A percentile compares a stretch with the other conserved stretches of the same genome.
phyloP scores from a whole-genome alignment of 2,888 invertebrate genomes.

The Stenichneumon culpator region DNA sequence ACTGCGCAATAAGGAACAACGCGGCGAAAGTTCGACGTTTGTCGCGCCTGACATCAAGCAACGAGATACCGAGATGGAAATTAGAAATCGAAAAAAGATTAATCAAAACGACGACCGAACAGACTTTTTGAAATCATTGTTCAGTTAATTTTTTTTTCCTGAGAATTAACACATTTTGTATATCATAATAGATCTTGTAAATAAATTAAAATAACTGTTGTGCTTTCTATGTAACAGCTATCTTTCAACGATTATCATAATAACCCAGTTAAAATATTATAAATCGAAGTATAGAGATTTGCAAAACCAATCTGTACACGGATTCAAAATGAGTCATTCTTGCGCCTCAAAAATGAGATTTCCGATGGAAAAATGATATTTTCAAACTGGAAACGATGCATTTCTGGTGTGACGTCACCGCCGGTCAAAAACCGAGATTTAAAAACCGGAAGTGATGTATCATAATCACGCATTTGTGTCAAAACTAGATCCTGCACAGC shows the following conservation, averaged over 20 bases:
- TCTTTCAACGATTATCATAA: neutral
- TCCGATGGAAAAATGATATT: no score
- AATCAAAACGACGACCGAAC: constrained; percentile 74
- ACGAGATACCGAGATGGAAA: constrained; percentile 82
- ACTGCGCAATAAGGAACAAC: constrained; percentile 86
- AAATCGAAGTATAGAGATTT: neutral
- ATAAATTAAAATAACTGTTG: constrained; percentile 1
- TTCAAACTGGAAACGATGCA: no score
- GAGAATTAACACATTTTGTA: constrained; percentile 25
- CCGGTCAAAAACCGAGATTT: no score
- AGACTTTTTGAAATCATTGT: constrained; percentile 79
- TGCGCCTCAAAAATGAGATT: no score
- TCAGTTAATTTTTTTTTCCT: constrained; percentile 70
- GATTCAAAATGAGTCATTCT: no score
- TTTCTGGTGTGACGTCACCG: no score
- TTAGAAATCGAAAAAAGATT: constrained; percentile 76
- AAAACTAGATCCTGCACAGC: no score
- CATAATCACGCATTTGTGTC: no score
- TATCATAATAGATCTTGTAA: constrained; percentile 37
- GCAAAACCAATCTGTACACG: neutral
- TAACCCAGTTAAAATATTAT: neutral
- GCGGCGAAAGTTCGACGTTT: constrained; percentile 71
- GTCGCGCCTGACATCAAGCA: constrained; percentile 78
- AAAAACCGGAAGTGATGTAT: no score
- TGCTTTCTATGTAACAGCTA: neutral